Conservation (phyloP, 2,797 vertebrate species). For the Argyrosomus regius region DNA sequence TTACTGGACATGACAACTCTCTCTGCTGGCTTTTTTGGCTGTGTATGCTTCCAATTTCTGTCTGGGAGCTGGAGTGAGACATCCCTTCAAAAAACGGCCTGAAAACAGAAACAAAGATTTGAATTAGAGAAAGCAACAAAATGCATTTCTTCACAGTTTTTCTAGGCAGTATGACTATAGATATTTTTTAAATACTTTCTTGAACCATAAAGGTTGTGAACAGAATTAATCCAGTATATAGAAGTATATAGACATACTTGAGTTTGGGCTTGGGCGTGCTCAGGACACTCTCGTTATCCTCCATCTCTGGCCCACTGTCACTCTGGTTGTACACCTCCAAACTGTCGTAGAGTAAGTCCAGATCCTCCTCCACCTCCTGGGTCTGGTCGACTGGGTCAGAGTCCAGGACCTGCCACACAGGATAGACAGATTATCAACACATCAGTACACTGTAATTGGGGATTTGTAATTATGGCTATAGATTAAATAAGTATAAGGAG, state of each 20-base stretch:
- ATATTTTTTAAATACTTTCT: background rate
- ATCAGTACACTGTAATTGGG: constrained; percentile 35
- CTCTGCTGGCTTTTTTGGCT: constrained; percentile 85
- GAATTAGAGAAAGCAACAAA: constrained; percentile 9
- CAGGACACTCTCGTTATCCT: constrained; percentile 87
- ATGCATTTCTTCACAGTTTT: background rate
- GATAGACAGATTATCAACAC: constrained; percentile 43
- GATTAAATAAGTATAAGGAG: constrained; percentile 52
- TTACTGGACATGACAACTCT: constrained; percentile 81
- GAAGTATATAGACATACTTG: constrained; percentile 72
- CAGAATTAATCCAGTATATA: background rate
- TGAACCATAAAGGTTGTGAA: background rate
- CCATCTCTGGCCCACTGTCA: constrained; percentile 89
- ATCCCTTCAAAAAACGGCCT: constrained; percentile 89
- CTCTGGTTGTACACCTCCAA: constrained; percentile 89
- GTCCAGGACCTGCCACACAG: constrained; percentile 82
- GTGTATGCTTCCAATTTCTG: constrained; percentile 86
- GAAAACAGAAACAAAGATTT: constrained; percentile 47
- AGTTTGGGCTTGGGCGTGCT: constrained; percentile 89
- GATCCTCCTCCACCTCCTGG: constrained; percentile 89
- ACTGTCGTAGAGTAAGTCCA: constrained; percentile 88
- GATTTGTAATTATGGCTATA: constrained; percentile 34
- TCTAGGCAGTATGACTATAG: background rate
- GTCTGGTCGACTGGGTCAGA: constrained; percentile 89
- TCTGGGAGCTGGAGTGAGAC: constrained; percentile 89